A percentile compares a stretch with the other conserved stretches of the same genome.
phyloP scores from a whole-genome alignment of 2,888 invertebrate species.

The Epinotia nisella region DNA sequence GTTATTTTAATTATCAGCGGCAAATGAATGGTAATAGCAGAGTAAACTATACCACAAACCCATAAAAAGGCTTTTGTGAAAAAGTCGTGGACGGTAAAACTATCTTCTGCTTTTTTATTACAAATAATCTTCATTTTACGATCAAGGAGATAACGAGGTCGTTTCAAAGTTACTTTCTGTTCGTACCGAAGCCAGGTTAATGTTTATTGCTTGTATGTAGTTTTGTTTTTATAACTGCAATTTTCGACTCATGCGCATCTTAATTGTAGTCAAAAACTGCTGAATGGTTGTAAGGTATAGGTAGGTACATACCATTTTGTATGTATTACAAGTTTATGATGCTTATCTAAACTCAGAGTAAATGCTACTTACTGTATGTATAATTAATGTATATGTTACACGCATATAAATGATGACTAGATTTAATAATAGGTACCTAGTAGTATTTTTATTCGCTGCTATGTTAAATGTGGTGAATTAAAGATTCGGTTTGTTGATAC shows the following conservation, averaged over 20 bases:
- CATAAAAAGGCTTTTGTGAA: not conserved
- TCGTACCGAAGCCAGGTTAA: constrained; percentile 37
- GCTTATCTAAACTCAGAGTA: constrained; percentile 28
- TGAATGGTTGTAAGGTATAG: constrained; percentile 9
- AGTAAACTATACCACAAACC: not conserved
- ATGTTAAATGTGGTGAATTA: not conserved
- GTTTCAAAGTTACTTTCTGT: constrained; percentile 36
- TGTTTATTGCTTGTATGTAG: constrained; percentile 37
- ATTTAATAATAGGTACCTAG: not conserved
- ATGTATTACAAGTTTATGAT: constrained; percentile 19
- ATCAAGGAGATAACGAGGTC: constrained; percentile 33
- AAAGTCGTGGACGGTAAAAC: not conserved
- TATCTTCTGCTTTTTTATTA: not conserved
- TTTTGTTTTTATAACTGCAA: constrained; percentile 37
- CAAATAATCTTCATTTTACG: constrained; percentile 15
- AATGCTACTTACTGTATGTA: not conserved
- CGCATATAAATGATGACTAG: not conserved
- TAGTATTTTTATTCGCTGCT: not conserved
- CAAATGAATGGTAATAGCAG: not conserved
- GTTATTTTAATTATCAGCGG: constrained; percentile 1
- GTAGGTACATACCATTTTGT: not conserved
- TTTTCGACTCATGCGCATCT: constrained; percentile 29
- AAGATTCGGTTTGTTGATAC: not conserved
- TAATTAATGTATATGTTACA: not conserved
- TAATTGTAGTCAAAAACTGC: constrained; percentile 25